Evolutionary conservation across 2,113 vertebrate genomes (phyloP).

Genomic region (Heteronetta atricapilla): DNA sequence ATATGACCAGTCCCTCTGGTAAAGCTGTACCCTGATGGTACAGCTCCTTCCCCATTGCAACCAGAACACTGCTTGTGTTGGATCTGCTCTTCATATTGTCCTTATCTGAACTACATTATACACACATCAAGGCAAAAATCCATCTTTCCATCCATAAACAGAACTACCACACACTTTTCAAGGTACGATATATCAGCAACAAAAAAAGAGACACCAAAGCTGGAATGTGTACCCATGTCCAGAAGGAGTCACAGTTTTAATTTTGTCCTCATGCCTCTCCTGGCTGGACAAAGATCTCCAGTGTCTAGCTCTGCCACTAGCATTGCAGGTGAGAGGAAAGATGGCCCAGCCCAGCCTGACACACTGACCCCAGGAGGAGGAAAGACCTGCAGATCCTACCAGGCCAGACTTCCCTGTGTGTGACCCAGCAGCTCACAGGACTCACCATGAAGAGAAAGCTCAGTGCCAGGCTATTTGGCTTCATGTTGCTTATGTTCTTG

Average conservation of each 20-base stretch:
- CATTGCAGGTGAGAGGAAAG: neutral
- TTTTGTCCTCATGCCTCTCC: rapidly evolving
- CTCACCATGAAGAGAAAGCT: neutral
- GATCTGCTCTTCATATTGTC: neutral
- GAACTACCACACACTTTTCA: neutral
- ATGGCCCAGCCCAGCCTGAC: neutral
- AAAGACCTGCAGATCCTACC: neutral
- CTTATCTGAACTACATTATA: neutral
- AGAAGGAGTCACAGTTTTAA: neutral
- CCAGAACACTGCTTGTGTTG: neutral
- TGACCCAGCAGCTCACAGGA: neutral
- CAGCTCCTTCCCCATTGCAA: rapidly evolving
- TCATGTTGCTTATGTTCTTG: neutral
- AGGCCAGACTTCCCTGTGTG: rapidly evolving
- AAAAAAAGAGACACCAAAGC: neutral
- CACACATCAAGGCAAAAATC: neutral
- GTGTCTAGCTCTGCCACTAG: neutral
- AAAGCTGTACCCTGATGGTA: neutral
- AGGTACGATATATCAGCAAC: neutral
- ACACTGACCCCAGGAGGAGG: rapidly evolving
- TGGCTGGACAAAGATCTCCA: neutral
- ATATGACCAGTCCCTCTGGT: neutral
- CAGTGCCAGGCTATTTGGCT: neutral
- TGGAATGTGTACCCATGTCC: rapidly evolving
- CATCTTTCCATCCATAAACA: neutral